Percentiles rank a stretch among this genome's conserved stretches.
Evolutionary conservation across 2,113 vertebrate genomes (phyloP).

Genomic region (Trematomus loennbergii): DNA sequence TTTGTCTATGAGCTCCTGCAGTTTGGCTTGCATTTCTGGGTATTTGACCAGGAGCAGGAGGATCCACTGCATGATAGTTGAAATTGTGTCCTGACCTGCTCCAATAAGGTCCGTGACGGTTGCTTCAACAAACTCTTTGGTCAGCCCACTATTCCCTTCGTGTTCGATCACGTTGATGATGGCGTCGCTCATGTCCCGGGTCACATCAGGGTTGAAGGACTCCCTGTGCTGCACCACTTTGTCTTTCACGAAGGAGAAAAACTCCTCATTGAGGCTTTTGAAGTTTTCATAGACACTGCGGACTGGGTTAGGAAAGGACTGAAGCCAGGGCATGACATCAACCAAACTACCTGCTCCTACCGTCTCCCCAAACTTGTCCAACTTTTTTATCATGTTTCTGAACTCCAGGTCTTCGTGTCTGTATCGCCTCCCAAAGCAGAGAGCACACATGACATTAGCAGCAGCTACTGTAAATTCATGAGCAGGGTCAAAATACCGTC

Average conservation of each 20-base stretch:
- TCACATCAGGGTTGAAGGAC: slow-evolving; percentile 76
- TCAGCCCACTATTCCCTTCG: slow-evolving; percentile 67
- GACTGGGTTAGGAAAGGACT: slow-evolving; percentile 89
- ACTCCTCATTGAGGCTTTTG: slow-evolving; percentile 85
- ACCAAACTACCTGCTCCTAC: slow-evolving; percentile 90
- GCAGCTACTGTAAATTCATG: slow-evolving; percentile 85
- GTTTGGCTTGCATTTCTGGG: slow-evolving; percentile 81
- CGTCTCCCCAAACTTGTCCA: slow-evolving; percentile 88
- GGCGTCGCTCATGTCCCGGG: slow-evolving; percentile 87
- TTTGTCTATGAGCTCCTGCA: slow-evolving; percentile 86
- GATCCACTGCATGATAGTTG: slow-evolving; percentile 86
- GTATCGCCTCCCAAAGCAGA: slow-evolving; percentile 90
- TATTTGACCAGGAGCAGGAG: slow-evolving; percentile 86
- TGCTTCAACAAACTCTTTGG: slow-evolving; percentile 83
- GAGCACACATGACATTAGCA: slow-evolving; percentile 88
- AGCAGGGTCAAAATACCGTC: slow-evolving; percentile 81
- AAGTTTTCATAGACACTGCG: slow-evolving; percentile 87
- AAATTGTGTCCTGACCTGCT: slow-evolving; percentile 89
- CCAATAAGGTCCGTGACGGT: slow-evolving; percentile 88
- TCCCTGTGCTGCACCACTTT: slow-evolving; percentile 87
- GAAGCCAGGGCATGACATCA: slow-evolving; percentile 91
- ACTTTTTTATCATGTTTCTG: slow-evolving; percentile 79
- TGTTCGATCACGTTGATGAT: slow-evolving; percentile 85
- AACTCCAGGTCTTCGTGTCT: slow-evolving; percentile 87
- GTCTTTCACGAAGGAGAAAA: slow-evolving; percentile 84